Percentiles rank a stretch among this genome's conserved stretches.
Evolutionary conservation across 2,113 vertebrate genomes (phyloP).

Genomic region (Malurus alboscapulatus): DNA sequence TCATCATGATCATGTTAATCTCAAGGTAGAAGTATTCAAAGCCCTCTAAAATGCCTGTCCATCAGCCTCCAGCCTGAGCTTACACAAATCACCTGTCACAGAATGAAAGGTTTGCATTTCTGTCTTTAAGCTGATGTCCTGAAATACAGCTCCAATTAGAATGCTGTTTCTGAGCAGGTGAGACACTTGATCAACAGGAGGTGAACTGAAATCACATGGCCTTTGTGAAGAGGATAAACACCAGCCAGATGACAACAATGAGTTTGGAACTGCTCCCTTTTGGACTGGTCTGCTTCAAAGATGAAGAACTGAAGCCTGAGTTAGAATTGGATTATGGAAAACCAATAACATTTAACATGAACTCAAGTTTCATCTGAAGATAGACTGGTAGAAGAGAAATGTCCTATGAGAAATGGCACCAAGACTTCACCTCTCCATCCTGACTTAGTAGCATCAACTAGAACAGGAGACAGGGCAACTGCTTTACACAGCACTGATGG

Average conservation of each 20-base stretch:
- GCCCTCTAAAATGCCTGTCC: neutral
- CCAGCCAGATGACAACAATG: neutral
- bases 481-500: neutral
- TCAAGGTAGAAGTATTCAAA: neutral
- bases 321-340: neutral
- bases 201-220: neutral
- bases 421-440: neutral
- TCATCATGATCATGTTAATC: neutral
- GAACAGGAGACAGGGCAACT: neutral
- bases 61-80: neutral
- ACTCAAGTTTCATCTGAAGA: neutral
- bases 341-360: neutral
- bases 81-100: neutral
- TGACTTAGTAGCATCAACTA: neutral
- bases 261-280: neutral
- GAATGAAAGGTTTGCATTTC: neutral
- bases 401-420: neutral
- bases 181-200: neutral
- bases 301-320: neutral
- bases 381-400: neutral
- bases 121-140: neutral
- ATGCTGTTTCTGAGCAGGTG: neutral
- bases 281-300: neutral
- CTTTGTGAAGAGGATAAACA: neutral
- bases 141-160: neutral